Conservation (phyloP, 2,888 invertebrate species). For the Cloeon dipterum region DNA sequence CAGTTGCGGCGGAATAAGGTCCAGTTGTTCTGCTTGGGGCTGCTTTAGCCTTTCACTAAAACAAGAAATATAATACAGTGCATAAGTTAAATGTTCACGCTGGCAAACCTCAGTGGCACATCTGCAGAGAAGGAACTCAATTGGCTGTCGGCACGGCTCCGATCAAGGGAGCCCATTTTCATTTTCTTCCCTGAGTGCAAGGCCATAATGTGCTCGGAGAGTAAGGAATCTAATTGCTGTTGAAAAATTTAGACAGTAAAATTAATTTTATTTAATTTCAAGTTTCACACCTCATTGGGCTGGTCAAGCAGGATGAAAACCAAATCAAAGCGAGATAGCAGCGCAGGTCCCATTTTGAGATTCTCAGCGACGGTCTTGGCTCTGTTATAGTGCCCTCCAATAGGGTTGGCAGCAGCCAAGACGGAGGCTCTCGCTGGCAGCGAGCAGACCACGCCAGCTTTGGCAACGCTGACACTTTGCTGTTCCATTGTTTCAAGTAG, state of each 20-base stretch:
- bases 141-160: not conserved
- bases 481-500: conserved; percentile 90
- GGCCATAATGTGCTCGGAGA: conserved; percentile 66
- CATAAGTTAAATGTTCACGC: conserved; percentile 1
- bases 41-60: conserved; percentile 34
- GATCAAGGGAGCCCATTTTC: not conserved
- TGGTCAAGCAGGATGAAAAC: conserved; percentile 76
- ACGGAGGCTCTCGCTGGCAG: conserved; percentile 66
- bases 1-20: conserved; percentile 47
- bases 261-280: not conserved
- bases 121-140: conserved; percentile 5
- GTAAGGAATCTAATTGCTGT: conserved; percentile 45
- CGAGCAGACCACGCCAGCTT: conserved; percentile 66
- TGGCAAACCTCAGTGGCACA: conserved; percentile 5
- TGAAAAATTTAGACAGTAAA: not conserved
- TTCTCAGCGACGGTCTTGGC: conserved; percentile 76
- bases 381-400: conserved; percentile 68
- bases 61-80: conserved; percentile 8
- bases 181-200: conserved; percentile 23
- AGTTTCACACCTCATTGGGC: conserved; percentile 43
- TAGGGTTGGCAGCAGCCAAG: conserved; percentile 82
- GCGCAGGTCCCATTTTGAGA: conserved; percentile 59
- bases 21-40: conserved; percentile 33
- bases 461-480: conserved; percentile 70
- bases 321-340: conserved; percentile 80